Evolutionary conservation across 2,113 vertebrate species (phyloP).

Genomic region (Bagarius yarrelli): DNA sequence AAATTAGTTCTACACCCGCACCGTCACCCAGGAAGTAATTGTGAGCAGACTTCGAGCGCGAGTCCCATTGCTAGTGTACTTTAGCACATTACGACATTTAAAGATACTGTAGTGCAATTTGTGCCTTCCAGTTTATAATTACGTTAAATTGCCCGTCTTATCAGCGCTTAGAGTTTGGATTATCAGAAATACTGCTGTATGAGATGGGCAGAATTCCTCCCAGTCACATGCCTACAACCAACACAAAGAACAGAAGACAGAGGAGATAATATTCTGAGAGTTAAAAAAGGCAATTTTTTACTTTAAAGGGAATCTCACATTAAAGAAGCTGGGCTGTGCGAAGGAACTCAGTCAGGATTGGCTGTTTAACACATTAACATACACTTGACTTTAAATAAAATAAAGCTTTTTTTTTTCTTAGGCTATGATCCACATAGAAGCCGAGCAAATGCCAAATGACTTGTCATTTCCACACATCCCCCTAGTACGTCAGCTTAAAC

Average conservation of each 20-base stretch:
- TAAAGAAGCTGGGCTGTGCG: slow-evolving; percentile 68
- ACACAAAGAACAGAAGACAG: slow-evolving; percentile 67
- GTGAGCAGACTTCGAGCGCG: slow-evolving; percentile 65
- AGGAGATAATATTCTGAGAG: slow-evolving; percentile 73
- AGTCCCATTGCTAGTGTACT: slow-evolving; percentile 72
- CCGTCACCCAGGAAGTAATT: slow-evolving; percentile 73
- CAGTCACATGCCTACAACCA: slow-evolving; percentile 63
- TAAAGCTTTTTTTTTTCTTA: slow-evolving; percentile 59
- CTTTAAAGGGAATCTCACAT: slow-evolving; percentile 68
- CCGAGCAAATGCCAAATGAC: slow-evolving; percentile 56
- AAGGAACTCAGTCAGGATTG: slow-evolving; percentile 65
- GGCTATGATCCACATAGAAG: slow-evolving; percentile 69
- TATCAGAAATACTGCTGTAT: slow-evolving; percentile 72
- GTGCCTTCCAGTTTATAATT: slow-evolving; percentile 75
- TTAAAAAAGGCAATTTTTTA: slow-evolving; percentile 75
- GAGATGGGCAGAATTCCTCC: slow-evolving; percentile 70
- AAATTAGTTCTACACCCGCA: slow-evolving; percentile 76
- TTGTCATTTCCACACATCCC: slow-evolving; percentile 69
- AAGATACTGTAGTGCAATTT: slow-evolving; percentile 68
- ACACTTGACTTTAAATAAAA: slow-evolving; percentile 76
- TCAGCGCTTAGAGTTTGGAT: slow-evolving; percentile 75
- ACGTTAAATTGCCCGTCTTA: slow-evolving; percentile 78
- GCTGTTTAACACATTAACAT: slow-evolving; percentile 73
- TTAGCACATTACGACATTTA: slow-evolving; percentile 68
- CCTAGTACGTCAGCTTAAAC: slow-evolving; percentile 71